These are phyloP conservation scores for Tragulus kanchil DNA, from an alignment of 2,113 vertebrate species.

Conservation along the genomic window DNA sequence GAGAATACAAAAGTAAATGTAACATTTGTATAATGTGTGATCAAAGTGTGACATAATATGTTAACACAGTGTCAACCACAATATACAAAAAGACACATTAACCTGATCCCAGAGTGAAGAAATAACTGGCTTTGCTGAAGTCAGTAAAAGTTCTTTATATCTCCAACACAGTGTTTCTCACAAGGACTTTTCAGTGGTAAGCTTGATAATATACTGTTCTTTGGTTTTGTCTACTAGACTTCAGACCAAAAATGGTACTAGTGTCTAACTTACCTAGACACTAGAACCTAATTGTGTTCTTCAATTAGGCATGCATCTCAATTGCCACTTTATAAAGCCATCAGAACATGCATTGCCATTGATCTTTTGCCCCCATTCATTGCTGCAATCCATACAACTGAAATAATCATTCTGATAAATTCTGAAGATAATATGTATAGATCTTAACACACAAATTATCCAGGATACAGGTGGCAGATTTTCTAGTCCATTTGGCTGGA, in stretches of 20 bases:
- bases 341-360: too few relatives aligned
- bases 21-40: neutral
- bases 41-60: neutral
- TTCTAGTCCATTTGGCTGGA: neutral
- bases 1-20: neutral
- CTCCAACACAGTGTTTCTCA: neutral
- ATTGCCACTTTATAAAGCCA: neutral
- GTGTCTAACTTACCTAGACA: neutral
- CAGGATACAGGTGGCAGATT: neutral
- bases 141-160: neutral
- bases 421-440: neutral
- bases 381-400: neutral
- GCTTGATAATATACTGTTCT: neutral
- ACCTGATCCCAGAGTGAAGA: neutral
- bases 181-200: neutral
- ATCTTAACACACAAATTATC: neutral
- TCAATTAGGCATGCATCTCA: neutral
- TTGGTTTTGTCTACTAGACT: neutral
- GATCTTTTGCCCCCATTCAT: neutral
- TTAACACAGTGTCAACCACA: neutral
- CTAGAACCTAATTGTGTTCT: neutral
- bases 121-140: neutral
- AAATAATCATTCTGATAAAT: neutral
- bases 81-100: neutral
- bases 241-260: neutral